Evolutionary conservation across 64 coral and sea anemone species (phyloP), one percentile per base, ranked within the genome.

Genomic region (Pachyseris speciosa): DNA sequence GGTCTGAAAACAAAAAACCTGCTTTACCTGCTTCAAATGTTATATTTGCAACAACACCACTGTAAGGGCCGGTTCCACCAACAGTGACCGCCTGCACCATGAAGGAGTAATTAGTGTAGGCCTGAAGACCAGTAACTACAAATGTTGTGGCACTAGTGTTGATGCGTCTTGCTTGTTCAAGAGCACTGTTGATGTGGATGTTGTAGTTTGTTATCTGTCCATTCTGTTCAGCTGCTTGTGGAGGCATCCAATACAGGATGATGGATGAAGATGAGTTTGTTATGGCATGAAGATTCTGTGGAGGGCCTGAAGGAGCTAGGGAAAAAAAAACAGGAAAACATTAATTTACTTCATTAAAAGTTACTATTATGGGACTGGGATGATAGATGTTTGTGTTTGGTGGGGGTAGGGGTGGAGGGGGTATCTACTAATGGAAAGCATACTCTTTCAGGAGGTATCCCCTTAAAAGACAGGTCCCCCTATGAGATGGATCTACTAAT

Each of bases 51-150:
- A 89, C 68, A 25, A n/a, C 17, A 15, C 52, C 37, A 48, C 94
- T 96, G 41, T 27, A 36, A 37, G 89, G 89, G 41, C 94, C 94
- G 42, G 30, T 15, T 12, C 94, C 84, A 57, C 43, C 69, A 30
- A 20, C 37, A 48, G 74, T 96, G 13, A 76, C 86, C 37, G 85
- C 90, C 29, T 78, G 75, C 43, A 89, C 77, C 30, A 4, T 83
- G 32, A 92, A 84, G 17, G 73, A 84, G 68, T 96, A 96, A 4
- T 84, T 26, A 53, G 94, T 96, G 74, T 96, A 89, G 9, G 94
- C 71, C 15, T 24, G 60, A 8, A 96, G 76, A 31, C 33, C 64
- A 84, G 74, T 70, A 11, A 89, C 42, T 13, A 72, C 20, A 26
- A 92, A 70, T 67, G 24, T 17, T 0, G 68, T 92, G 0, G 40